Base-by-base conservation (phyloP, 2,113 vertebrate species). In the Candoia aspera region DNA sequence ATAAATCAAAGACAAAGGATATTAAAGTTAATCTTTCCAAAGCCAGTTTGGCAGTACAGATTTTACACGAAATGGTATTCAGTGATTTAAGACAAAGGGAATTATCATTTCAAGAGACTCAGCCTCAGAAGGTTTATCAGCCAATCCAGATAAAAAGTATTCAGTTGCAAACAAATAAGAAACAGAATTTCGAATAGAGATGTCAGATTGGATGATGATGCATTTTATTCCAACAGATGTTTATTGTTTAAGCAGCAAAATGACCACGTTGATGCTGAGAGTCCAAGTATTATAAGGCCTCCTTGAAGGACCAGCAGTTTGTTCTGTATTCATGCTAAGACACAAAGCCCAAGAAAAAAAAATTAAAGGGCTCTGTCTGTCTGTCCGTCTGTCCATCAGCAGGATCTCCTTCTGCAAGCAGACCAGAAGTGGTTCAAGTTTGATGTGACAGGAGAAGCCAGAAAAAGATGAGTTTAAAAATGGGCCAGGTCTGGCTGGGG, bases 11-110 rank as follows among this genome's bases (percentile, higher is more conserved):
- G 86, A 58, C 23, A 46, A 62, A 88, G 46, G 11, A 58, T 87
- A 87, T 87, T 93, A 90, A 93, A 88, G 4, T 33, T 91, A 93
- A 91, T 91, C 90, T 93, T 88, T 58, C 58, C 53, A 84, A 88
- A 84, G 42, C 55, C 92, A 88, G 49, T 90, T 86, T 55, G 23
- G 79, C 59, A 54, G 59, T 23, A 59, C 60, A 93, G 89, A 91
- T 91, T 86, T 68, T 87, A 86, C 26, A 8, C 58, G 29, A 91
- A 91, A 91, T 79, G 87, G 60, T 68, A 68, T 86, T 86, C 89
- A 89, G 73, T 93, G 90, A 93, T 60, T 93, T 87, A 54, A 46
- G 89, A 91, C 42, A 93, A 89, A 64, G 46, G 21, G 29, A 58
- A 85, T 55, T 6, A 86, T 58, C 12, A 59, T 33, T 88, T 87